Evolutionary conservation across 2,888 invertebrate genomes (phyloP), one percentile per base, ranked within the genome.

Genomic region (Galerucella calmariensis): DNA sequence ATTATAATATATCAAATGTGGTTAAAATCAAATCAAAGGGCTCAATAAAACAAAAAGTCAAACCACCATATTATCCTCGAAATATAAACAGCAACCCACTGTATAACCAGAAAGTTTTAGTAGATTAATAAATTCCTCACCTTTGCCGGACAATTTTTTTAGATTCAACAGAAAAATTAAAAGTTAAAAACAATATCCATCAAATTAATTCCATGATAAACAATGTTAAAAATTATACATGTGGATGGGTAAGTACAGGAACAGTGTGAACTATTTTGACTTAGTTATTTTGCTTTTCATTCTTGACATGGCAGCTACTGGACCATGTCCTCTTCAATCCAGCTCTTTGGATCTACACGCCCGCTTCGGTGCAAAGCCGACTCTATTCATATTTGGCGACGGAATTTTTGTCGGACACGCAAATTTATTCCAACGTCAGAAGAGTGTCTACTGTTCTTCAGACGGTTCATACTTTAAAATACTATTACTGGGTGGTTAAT

Each of bases 281-380:
- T 88, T 91, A 95, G 95, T 93, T 94, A 89, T 95, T 95, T 91
- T 95, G 94, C 91, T 94, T 95, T 92, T 94, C 95, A 86, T 95
- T 95, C 90, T 91, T 95, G 86, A 94, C 94, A 85, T 95, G 94
- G 94, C 97, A 99, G 95, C 92, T 99, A 83, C 92, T 99, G 91
- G 99, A 99, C 90, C 98, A 99, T 90, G 95, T 99, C 75, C 93
- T 99, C 80, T 99, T 99, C 92, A 99, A 99, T 91, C 99, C 99
- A 10, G 97, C 97, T 46, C 90, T 99, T 78, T 99, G 99, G 99
- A 98, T 99, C 85, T 97, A 99, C 89, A 97, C 99, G 12, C 96
- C 97, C 68, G 96, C 98, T 48, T 94, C 95, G 79, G 99, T 99
- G 10, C 98, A 98, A 88, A 95, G 96, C 63, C 91, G 95, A 80